A percentile compares a stretch with the other conserved stretches of the same genome.
Conservation (phyloP, 2,113 vertebrate genomes). For the Polypterus senegalus region DNA sequence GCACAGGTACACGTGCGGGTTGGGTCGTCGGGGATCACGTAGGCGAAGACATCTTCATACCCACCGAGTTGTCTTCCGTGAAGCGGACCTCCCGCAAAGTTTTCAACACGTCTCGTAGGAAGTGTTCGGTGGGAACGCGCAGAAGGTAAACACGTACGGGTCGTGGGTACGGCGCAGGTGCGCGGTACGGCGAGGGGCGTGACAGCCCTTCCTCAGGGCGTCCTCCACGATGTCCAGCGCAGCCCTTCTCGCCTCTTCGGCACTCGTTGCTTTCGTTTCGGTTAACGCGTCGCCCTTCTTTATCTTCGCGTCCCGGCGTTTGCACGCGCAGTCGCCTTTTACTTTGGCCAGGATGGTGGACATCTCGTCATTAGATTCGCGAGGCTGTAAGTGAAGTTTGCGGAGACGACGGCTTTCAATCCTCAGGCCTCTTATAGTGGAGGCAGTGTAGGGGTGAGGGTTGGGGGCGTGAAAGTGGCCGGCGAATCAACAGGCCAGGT, state of each 20-base stretch:
- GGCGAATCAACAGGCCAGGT: too few relatives aligned
- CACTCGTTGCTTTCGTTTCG: neutral
- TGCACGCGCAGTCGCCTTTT: too few relatives aligned
- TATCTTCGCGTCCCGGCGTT: too few relatives aligned
- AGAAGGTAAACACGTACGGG: neutral
- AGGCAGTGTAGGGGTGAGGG: too few relatives aligned
- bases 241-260: fast-evolving
- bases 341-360: too few relatives aligned
- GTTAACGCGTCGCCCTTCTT: conserved; percentile 6
- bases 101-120: neutral
- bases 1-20: conserved; percentile 6
- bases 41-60: neutral
- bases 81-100: neutral
- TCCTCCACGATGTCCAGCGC: neutral
- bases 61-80: fast-evolving
- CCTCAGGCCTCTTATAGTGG: too few relatives aligned
- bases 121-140: fast-evolving
- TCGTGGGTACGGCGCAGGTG: neutral
- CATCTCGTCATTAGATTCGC: too few relatives aligned
- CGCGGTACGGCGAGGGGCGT: conserved; percentile 10
- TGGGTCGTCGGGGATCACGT: neutral
- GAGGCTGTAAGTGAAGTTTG: too few relatives aligned
- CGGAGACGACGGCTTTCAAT: too few relatives aligned
- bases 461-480: too few relatives aligned
- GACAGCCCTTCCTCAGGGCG: neutral